A percentile compares a stretch with the other conserved stretches of the same genome.
Evolutionary conservation across 1,140 invertebrate genomes (phyloP).

Genomic region (Rhynchophorus ferrugineus): DNA sequence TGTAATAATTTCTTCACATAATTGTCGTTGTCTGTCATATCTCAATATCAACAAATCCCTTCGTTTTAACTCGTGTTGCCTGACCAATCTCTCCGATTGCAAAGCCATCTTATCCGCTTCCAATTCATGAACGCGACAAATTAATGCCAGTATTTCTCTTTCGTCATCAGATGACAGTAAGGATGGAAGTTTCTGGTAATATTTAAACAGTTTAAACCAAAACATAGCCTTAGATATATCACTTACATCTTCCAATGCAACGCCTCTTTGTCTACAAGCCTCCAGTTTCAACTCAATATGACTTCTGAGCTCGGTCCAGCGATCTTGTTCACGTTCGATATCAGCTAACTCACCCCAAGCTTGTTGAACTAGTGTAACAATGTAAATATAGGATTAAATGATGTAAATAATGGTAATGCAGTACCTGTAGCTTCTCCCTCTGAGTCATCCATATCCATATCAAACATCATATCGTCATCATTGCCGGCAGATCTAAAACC

Average conservation of each 20-base stretch:
- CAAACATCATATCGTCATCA: slow-evolving; percentile 21
- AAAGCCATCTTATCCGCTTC: slow-evolving; percentile 88
- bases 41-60: slow-evolving; percentile 74
- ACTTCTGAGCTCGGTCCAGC: slow-evolving; percentile 65
- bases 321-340: slow-evolving; percentile 77
- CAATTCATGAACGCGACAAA: slow-evolving; percentile 82
- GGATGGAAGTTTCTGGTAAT: slow-evolving; percentile 66
- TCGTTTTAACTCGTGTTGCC: slow-evolving; percentile 76
- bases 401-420: not conserved
- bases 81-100: slow-evolving; percentile 74
- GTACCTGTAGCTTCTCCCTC: slow-evolving; percentile 31
- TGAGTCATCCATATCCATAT: slow-evolving; percentile 25
- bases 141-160: slow-evolving; percentile 71
- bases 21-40: slow-evolving; percentile 73
- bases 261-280: slow-evolving; percentile 62
- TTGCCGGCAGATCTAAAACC: slow-evolving; percentile 36
- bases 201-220: too few relatives aligned
- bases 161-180: slow-evolving; percentile 79
- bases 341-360: slow-evolving; percentile 77
- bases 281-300: slow-evolving; percentile 74
- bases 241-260: slow-evolving; percentile 72
- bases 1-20: slow-evolving; percentile 88
- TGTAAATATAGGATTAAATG: not conserved
- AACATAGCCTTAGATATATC: slow-evolving; percentile 2
- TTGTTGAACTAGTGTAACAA: slow-evolving; percentile 56